Conservation (phyloP, 2,797 vertebrate genomes). For the Cossypha polioptera region DNA sequence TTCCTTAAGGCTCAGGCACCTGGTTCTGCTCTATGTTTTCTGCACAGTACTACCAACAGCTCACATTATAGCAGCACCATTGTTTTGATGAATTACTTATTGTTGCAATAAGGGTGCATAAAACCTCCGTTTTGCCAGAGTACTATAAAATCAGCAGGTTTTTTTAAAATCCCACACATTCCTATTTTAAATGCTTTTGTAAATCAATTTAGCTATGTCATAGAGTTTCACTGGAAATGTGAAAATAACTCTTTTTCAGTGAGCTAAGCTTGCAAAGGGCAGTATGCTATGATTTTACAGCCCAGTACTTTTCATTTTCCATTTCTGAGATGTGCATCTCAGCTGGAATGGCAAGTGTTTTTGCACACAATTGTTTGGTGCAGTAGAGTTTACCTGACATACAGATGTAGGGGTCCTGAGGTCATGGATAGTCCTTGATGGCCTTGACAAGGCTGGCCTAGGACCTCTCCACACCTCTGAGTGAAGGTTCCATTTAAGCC, state of each 20-base stretch:
- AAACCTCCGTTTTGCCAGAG: background rate
- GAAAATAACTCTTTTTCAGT: constrained; percentile 3
- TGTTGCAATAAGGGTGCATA: constrained; percentile 7
- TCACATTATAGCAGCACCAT: background rate
- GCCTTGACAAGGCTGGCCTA: background rate
- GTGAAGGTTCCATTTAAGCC: background rate
- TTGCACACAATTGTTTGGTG: background rate
- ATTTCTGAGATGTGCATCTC: background rate
- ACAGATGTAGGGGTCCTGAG: background rate
- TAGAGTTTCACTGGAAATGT: background rate
- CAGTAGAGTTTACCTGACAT: background rate
- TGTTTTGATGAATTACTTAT: constrained; percentile 8
- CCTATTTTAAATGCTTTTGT: constrained; percentile 36
- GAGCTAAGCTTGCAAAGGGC: background rate
- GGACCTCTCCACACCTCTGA: background rate
- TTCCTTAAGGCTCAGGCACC: constrained; percentile 1
- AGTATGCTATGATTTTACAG: constrained; percentile 30
- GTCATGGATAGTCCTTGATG: background rate
- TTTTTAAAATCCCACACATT: background rate
- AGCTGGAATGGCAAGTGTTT: background rate
- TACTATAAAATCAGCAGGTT: background rate
- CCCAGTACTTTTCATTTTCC: background rate
- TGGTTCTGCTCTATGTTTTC: background rate
- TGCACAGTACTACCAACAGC: background rate
- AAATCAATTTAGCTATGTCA: constrained; percentile 33